Percentiles rank a stretch among this genome's conserved stretches.
phyloP scores from a whole-genome alignment of 2,888 invertebrate genomes.

The Perizoma affinitatum region DNA sequence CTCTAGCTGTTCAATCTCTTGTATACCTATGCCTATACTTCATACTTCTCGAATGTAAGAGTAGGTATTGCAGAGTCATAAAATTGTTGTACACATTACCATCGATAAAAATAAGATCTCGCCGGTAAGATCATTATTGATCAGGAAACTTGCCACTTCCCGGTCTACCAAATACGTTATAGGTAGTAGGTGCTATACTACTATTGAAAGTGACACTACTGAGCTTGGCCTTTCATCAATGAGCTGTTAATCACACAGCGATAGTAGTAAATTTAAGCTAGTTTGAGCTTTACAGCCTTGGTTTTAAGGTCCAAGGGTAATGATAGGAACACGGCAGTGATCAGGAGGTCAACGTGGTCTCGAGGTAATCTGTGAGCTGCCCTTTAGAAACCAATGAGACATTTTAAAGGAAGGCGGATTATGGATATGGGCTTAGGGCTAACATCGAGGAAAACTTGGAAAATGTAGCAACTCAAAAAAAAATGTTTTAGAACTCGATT shows the following conservation, averaged over 20 bases:
- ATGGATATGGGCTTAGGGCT: slow-evolving; percentile 37
- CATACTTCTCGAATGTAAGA: too few relatives aligned
- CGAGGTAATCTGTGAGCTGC: slow-evolving; percentile 66
- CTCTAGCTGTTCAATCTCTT: too few relatives aligned
- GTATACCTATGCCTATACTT: too few relatives aligned
- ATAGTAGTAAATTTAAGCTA: slow-evolving; percentile 1
- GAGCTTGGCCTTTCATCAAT: slow-evolving; percentile 64
- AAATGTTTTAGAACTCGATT: too few relatives aligned
- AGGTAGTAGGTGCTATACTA: slow-evolving; percentile 3
- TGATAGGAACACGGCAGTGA: slow-evolving; percentile 69
- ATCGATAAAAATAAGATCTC: slow-evolving; percentile 14
- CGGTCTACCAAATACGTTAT: slow-evolving; percentile 60
- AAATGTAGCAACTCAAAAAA: too few relatives aligned
- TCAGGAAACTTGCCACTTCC: slow-evolving; percentile 63
- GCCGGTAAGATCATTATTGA: slow-evolving; percentile 23
- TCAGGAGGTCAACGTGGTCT: slow-evolving; percentile 58
- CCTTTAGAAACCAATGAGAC: slow-evolving; percentile 58
- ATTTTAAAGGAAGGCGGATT: slow-evolving; percentile 52
- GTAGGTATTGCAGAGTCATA: not conserved
- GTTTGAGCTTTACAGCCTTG: slow-evolving; percentile 26
- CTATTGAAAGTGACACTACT: slow-evolving; percentile 52
- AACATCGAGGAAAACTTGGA: slow-evolving; percentile 14
- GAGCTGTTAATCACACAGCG: slow-evolving; percentile 29
- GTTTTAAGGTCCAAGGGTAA: slow-evolving; percentile 34
- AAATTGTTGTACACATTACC: not conserved